phyloP scores from a whole-genome alignment of 2,888 invertebrate species.

The Hydrotaea diabolus region DNA sequence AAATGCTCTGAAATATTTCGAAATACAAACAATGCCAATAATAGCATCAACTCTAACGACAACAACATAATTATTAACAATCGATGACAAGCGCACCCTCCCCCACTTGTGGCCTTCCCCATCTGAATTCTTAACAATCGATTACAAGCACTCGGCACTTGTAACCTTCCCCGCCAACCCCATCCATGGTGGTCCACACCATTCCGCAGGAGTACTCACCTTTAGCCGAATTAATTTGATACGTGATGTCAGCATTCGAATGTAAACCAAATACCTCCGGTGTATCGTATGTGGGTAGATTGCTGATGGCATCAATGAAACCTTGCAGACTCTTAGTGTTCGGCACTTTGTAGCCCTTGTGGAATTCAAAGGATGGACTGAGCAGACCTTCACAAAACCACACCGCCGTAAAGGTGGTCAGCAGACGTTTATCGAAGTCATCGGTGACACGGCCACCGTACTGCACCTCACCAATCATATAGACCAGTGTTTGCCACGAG shows the following conservation, averaged over 20 bases:
- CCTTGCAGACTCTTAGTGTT: constrained; percentile 89
- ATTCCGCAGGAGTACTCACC: too few relatives aligned
- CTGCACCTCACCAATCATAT: constrained; percentile 96
- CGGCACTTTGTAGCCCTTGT: constrained; percentile 95
- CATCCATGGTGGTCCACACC: too few relatives aligned
- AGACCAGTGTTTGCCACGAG: constrained; percentile 98
- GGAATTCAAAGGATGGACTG: constrained; percentile 94
- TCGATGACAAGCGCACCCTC: too few relatives aligned
- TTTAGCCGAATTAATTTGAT: constrained; percentile 97
- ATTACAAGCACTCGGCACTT: too few relatives aligned
- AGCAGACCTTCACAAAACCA: constrained; percentile 97
- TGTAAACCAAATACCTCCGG: constrained; percentile 99
- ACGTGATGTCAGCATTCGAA: constrained; percentile 97
- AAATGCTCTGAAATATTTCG: neutral
- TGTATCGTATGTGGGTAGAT: constrained; percentile 91
- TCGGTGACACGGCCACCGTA: constrained; percentile 97
- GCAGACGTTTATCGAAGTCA: constrained; percentile 95
- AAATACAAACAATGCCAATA: neutral
- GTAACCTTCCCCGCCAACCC: neutral
- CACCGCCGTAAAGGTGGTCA: constrained; percentile 95
- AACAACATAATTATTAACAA: constrained; percentile 25
- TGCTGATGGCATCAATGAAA: constrained; percentile 93
- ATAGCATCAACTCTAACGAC: neutral
- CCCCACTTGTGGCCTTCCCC: neutral
- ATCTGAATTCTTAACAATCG: constrained; percentile 23